Base-by-base conservation (phyloP, 1,140 invertebrate species). In the Megathymus violae region DNA sequence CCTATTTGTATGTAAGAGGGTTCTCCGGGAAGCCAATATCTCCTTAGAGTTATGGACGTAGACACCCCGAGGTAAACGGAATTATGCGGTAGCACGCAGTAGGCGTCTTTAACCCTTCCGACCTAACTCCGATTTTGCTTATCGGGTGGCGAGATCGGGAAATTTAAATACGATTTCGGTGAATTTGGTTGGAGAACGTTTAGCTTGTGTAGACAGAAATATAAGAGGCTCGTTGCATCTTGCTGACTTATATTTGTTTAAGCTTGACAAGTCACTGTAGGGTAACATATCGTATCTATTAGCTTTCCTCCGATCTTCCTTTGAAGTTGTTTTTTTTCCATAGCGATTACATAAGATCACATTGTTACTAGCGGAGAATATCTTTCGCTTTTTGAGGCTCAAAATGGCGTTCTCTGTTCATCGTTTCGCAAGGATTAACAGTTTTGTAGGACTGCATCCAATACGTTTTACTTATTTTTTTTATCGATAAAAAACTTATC, bases 91-190 rank as follows among this genome's bases (percentile, higher is more conserved):
- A 69, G 80, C 87, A 89, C 85, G 85, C 79, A 58, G 75, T 72
- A 70, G 67, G 70, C 78, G 80, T 87, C 77, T 80, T 78, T 80
- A 81, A 84, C 86, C 86, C 83, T 79, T 81, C 77, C 76, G 74
- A 79, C 80, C 78, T 82, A 80, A 79, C 76, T 83, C 83, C 80
- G 85, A 88, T 88, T 87, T 82, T 81, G 84, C 84, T 87, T 88
- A 88, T 88, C 85, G 76, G 70, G 64, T 74, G 69, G 73, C 69
- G 70, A 70, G 69, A 88, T 88, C 82, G 73, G 63, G 72, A 80
- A 86, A 85, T 85, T 88, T 85, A 84, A 87, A 85, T 85, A 78
- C 77, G 77, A 85, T 87, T 85, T 80, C 74, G 71, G 70, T 67
- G 67, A 61, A 69, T 70, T 75, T 74, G 71, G 76, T 75, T 74